Evolutionary conservation across 2,797 vertebrate genomes (phyloP).

Genomic region (Gobionotothen gibberifrons): DNA sequence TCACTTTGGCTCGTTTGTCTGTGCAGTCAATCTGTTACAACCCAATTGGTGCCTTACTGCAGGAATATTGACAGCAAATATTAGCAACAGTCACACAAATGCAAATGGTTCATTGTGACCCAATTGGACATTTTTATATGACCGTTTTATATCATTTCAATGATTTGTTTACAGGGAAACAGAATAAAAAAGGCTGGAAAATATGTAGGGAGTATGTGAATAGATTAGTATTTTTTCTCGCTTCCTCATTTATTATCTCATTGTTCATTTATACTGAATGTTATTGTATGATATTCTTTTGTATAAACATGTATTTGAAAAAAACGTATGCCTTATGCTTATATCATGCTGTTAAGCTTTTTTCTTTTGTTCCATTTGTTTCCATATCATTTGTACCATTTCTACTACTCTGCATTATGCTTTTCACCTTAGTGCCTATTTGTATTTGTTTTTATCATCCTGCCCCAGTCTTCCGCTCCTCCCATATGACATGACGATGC

Average conservation of each 20-base stretch:
- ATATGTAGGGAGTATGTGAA: constrained; percentile 76
- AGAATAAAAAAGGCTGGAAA: constrained; percentile 67
- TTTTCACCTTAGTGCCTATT: constrained; percentile 81
- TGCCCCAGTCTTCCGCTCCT: constrained; percentile 65
- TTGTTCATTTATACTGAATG: constrained; percentile 80
- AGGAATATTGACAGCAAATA: constrained; percentile 55
- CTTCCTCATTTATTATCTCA: constrained; percentile 64
- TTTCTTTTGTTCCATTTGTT: constrained; percentile 19
- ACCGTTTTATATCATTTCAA: constrained; percentile 78
- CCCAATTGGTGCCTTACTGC: constrained; percentile 84
- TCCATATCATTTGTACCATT: constrained; percentile 57
- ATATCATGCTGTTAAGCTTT: constrained; percentile 62
- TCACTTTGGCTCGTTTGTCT: constrained; percentile 58
- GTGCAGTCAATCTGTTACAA: constrained; percentile 63
- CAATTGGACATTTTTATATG: constrained; percentile 70
- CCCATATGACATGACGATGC: constrained; percentile 53
- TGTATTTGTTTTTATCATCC: constrained; percentile 53
- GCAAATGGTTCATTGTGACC: constrained; percentile 68
- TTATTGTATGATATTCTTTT: constrained; percentile 81
- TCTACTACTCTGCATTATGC: constrained; percentile 47
- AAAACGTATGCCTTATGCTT: constrained; percentile 81
- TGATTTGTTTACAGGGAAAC: constrained; percentile 82
- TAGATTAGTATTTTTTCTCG: constrained; percentile 68
- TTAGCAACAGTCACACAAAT: constrained; percentile 61
- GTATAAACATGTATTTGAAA: constrained; percentile 81